Conservation (phyloP, 2,113 vertebrate genomes). For the Morphnarchus princeps region DNA sequence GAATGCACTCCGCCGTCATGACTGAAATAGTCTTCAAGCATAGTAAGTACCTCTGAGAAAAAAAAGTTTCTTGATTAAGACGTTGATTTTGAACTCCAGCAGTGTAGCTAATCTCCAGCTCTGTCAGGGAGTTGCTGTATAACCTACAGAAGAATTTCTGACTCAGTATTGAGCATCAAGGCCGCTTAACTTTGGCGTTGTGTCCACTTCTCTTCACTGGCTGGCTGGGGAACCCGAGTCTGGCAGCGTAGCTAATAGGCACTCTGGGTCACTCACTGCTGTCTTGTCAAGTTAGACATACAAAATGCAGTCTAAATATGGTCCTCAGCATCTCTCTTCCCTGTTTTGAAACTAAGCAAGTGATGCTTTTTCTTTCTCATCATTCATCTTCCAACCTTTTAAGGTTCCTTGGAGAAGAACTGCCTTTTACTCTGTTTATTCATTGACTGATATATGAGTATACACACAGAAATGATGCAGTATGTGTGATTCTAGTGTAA, state of each 20-base stretch:
- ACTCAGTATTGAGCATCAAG: not conserved
- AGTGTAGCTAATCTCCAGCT: not conserved
- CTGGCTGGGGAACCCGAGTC: accelerated
- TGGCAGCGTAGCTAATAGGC: not conserved
- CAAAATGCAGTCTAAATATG: not conserved
- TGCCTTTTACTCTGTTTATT: not conserved
- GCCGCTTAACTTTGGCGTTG: not conserved
- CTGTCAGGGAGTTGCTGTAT: not conserved
- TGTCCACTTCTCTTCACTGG: not conserved
- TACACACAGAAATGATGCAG: not conserved
- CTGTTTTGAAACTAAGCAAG: not conserved
- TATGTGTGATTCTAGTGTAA: not conserved
- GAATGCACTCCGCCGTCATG: not conserved
- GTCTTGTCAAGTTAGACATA: not conserved
- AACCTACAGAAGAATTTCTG: not conserved
- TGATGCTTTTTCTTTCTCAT: not conserved
- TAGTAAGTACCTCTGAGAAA: not conserved
- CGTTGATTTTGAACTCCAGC: not conserved
- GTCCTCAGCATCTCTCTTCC: not conserved
- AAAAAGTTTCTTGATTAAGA: not conserved
- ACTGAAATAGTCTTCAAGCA: not conserved
- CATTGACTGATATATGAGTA: not conserved
- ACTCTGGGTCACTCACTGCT: not conserved
- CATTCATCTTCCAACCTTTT: not conserved
- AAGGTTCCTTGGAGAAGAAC: not conserved